phyloP scores from a whole-genome alignment of 2,113 vertebrate genomes.

The Trogon surrucura region DNA sequence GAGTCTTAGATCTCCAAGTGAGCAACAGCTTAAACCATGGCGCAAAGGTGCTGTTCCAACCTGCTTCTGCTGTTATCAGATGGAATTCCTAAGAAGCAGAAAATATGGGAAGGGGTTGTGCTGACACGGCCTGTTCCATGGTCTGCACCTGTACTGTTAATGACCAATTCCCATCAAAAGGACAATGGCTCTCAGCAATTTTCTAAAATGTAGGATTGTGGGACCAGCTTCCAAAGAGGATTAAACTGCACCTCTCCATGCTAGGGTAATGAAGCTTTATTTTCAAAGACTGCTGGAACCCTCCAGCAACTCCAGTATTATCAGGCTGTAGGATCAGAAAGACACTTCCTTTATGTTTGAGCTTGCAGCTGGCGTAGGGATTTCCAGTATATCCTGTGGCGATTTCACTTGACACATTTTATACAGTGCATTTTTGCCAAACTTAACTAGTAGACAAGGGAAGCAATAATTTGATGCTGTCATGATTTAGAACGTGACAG shows the following conservation, averaged over 20 bases:
- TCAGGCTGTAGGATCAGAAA: constrained; percentile 50
- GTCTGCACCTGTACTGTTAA: constrained; percentile 32
- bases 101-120: background rate
- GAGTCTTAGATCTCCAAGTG: background rate
- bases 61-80: constrained; percentile 6
- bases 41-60: constrained; percentile 27
- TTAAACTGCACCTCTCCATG: constrained; percentile 28
- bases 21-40: background rate
- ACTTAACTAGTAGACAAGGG: background rate
- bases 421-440: constrained; percentile 27
- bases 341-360: constrained; percentile 50
- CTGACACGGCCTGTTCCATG: background rate
- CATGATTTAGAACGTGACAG: constrained; percentile 47
- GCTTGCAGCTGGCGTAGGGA: constrained; percentile 60
- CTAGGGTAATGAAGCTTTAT: constrained; percentile 26
- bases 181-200: constrained; percentile 31
- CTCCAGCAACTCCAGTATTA: constrained; percentile 45
- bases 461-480: constrained; percentile 12
- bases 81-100: constrained; percentile 22
- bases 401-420: constrained; percentile 60
- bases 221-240: constrained; percentile 41
- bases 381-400: constrained; percentile 66
- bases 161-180: constrained; percentile 14
- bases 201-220: background rate
- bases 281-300: constrained; percentile 49